Conservation (phyloP, 2,113 vertebrate genomes). For the Alethe castanea region DNA sequence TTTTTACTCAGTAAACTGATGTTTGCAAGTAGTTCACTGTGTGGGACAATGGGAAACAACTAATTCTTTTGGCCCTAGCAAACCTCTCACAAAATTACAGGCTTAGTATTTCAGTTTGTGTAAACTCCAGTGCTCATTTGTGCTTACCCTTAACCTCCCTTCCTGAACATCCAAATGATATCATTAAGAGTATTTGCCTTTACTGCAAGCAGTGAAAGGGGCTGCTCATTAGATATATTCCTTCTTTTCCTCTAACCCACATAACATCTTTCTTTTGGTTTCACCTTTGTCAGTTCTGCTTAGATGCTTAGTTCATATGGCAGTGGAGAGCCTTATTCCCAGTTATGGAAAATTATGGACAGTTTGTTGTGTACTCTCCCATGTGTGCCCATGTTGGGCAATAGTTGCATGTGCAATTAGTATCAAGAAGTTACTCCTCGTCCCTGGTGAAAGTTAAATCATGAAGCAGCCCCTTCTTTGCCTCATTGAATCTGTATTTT, state of each 20-base stretch:
- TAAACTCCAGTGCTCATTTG: neutral
- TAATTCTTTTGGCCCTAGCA: neutral
- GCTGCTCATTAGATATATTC: neutral
- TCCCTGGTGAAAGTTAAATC: neutral
- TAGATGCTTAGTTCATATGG: neutral
- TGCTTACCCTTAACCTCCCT: neutral
- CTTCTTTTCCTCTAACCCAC: neutral
- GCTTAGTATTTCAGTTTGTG: neutral
- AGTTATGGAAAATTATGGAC: neutral
- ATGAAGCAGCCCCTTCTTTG: neutral
- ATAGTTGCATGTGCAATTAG: rapidly evolving
- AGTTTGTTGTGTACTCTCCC: neutral
- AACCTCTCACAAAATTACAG: neutral
- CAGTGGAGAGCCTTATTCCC: neutral
- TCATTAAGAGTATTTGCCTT: neutral
- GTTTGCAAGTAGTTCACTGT: neutral
- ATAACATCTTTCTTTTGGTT: neutral
- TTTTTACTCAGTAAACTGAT: neutral
- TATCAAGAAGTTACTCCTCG: neutral
- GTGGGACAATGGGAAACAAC: neutral
- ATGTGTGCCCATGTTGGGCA: neutral
- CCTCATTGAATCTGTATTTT: neutral
- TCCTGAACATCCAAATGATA: neutral
- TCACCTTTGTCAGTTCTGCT: neutral
- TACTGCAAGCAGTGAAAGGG: neutral